Percentiles rank a stretch among this genome's conserved stretches.
Evolutionary conservation across 2,888 invertebrate genomes (phyloP).

Genomic region (Lottia gigantea): DNA sequence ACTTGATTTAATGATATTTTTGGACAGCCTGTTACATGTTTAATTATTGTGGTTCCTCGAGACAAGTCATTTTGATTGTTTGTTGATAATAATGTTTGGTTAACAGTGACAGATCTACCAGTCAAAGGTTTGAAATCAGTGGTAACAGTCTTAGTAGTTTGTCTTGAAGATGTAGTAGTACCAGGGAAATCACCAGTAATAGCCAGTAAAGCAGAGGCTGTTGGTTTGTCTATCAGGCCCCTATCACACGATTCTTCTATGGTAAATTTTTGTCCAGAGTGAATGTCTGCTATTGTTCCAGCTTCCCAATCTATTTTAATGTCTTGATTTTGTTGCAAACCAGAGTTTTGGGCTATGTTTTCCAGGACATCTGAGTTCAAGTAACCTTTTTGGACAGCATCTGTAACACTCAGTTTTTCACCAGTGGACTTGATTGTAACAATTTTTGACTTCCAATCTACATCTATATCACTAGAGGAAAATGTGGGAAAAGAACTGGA

Average conservation of each 20-base stretch:
- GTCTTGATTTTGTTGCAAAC: constrained; percentile 36
- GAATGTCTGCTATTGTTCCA: constrained; percentile 71
- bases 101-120: neutral
- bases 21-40: constrained; percentile 8
- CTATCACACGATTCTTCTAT: constrained; percentile 78
- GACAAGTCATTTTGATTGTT: neutral
- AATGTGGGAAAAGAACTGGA: neutral
- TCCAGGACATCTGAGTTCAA: constrained; percentile 77
- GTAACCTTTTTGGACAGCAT: constrained; percentile 74
- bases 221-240: constrained; percentile 49
- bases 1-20: constrained; percentile 31
- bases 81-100: neutral
- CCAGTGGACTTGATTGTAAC: constrained; percentile 74
- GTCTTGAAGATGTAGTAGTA: neutral
- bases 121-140: neutral
- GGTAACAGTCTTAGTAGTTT: neutral
- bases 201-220: constrained; percentile 44
- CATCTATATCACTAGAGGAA: constrained; percentile 36
- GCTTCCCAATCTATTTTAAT: constrained; percentile 79
- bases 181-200: constrained; percentile 23
- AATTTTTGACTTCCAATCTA: constrained; percentile 54
- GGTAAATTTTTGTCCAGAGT: constrained; percentile 80
- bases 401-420: constrained; percentile 83
- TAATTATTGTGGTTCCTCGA: constrained; percentile 6
- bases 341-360: constrained; percentile 68